These are phyloP conservation scores for Drosophila phalerata DNA, from an alignment of 2,888 invertebrate genomes.

Conservation along the genomic window DNA sequence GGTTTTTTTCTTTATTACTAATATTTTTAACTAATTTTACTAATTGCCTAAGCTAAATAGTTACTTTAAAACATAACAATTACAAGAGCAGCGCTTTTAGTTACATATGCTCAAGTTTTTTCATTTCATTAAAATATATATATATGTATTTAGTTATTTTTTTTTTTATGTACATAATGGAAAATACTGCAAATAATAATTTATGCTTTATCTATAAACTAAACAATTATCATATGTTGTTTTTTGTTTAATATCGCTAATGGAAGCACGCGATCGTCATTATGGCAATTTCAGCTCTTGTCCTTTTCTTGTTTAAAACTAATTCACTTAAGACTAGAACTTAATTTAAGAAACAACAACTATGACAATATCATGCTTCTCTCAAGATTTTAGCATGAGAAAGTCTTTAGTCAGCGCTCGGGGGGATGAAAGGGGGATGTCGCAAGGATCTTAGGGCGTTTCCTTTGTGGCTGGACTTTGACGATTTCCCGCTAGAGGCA, in stretches of 20 bases:
- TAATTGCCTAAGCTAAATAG: constrained; percentile 35
- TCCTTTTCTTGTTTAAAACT: constrained; percentile 34
- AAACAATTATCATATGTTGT: constrained; percentile 59
- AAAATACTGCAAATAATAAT: constrained; percentile 78
- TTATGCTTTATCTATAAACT: constrained; percentile 57
- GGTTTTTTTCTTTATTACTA: constrained; percentile 64
- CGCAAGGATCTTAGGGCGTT: constrained; percentile 17
- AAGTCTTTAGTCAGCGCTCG: constrained; percentile 34
- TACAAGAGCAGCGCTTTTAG: constrained; percentile 54
- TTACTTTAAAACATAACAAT: constrained; percentile 69
- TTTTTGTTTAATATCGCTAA: constrained; percentile 78
- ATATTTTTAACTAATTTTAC: constrained; percentile 63
- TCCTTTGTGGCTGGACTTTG: constrained; percentile 13
- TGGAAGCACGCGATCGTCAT: constrained; percentile 77
- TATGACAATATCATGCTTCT: constrained; percentile 34
- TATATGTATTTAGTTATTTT: constrained; percentile 22
- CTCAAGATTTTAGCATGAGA: constrained; percentile 22
- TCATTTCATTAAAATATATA: constrained; percentile 10
- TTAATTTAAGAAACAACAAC: constrained; percentile 51
- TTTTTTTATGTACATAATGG: constrained; percentile 65
- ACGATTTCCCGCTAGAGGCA: constrained; percentile 46
- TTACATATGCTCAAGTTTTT: constrained; percentile 32
- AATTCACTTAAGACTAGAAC: constrained; percentile 43
- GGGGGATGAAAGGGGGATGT: neutral
- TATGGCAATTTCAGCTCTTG: constrained; percentile 66